phyloP scores from a whole-genome alignment of 1,140 invertebrate species.

The Capitella teleta region DNA sequence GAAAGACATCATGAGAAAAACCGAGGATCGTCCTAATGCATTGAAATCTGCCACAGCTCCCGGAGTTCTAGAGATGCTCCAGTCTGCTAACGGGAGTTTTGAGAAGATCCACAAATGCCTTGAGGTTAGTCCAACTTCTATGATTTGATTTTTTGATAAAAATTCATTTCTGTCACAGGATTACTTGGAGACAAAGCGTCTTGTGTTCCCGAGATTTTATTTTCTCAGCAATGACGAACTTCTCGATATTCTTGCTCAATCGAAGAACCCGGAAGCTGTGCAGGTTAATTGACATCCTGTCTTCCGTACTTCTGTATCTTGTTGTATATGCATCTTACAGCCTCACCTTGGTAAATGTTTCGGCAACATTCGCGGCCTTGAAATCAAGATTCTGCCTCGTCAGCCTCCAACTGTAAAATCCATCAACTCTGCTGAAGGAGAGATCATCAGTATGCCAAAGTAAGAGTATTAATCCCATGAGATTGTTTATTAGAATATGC shows the following conservation, averaged over 20 bases:
- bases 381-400: constrained; percentile 24
- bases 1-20: constrained; percentile 63
- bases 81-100: constrained; percentile 28
- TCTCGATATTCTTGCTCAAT: constrained; percentile 47
- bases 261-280: constrained; percentile 69
- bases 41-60: constrained; percentile 33
- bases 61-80: constrained; percentile 38
- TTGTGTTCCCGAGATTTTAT: constrained; percentile 40
- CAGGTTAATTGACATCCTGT: constrained; percentile 18
- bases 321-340: constrained; percentile 40
- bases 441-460: constrained; percentile 34
- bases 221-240: constrained; percentile 42
- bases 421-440: constrained; percentile 37
- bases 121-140: constrained; percentile 22
- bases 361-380: constrained; percentile 43
- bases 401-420: constrained; percentile 30
- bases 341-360: constrained; percentile 78
- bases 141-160: not conserved
- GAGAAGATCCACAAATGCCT: constrained; percentile 41
- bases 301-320: not conserved
- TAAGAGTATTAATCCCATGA: constrained; percentile 8
- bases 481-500: not conserved
- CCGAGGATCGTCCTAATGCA: constrained; percentile 39
- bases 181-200: constrained; percentile 37
- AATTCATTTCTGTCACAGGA: constrained; percentile 23